Base-by-base conservation (phyloP, 2,888 invertebrate genomes). In the Zygogramma bicolorata region DNA sequence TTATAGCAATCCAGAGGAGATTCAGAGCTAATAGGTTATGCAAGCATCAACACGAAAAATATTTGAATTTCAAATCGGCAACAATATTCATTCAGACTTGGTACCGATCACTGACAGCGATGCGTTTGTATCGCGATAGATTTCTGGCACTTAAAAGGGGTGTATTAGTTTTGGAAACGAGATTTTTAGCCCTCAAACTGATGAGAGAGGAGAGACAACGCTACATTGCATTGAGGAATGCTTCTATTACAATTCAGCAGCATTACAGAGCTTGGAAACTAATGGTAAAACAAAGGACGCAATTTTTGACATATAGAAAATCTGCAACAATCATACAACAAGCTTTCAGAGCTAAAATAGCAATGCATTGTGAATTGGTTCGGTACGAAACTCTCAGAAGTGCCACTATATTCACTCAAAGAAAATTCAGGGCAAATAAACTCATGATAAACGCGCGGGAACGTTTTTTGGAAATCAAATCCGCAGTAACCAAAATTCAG, bases 371-470 rank as follows among this genome's bases (percentile, higher is more conserved):
- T 5, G 63, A 82, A 13, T 20, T 42, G 25, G 18, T 4, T 7
- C 27, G 42, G 3, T 89, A 86, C 70, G 18, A 59, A 25, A 22
- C 18, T 1, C 68, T 77, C 18, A 75, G 67, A 68, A 53, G 58
- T 53, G 40, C 74, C 18, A 59, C 68, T 0, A 79, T 89, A 6
- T 81, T 85, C 22, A 72, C 91, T 3, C 92, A 92, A 79, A 85
- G 88, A 57, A 82, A 86, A 20, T 88, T 85, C 75, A 88, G 90
- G 57, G 86, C 88, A 6, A 87, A 86, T 74, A 60, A 18, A 65
- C 25, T 49, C 81, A 87, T 79, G 86, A 86, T 49, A 68, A 65
- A 27, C 1, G 61, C 70, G 2, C 88, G 88, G 7, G 81, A 83
- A 25, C 81, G 86, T 20, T 90, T 88, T 73, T 73, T 82, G 8